Evolutionary conservation across 1,140 invertebrate species (phyloP), one percentile per base, ranked within the genome.

Genomic region (Papilio glaucus): DNA sequence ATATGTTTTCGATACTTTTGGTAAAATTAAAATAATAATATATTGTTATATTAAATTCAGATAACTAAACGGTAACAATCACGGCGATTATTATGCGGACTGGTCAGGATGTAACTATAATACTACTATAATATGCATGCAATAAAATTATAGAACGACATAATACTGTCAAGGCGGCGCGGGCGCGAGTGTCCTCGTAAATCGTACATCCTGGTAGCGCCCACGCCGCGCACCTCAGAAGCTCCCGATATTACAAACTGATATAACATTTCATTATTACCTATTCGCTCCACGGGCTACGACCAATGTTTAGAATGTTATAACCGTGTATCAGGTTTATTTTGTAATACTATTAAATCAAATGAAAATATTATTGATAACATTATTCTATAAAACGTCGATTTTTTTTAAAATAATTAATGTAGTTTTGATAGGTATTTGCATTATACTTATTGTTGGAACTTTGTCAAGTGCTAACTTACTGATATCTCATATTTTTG

Each of bases 181-280:
- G 76, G 78, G 77, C 79, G 80, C 74, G 77, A 71, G 74, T 71
- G 65, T 38, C 72, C 69, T 76, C 79, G 81, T 90, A 90, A 90
- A 90, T 90, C 81, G 73, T 82, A 76, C 45, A 15, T 68, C 71
- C 65, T 75, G 80, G 81, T 81, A 83, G 82, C 85, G 83, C 83
- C 86, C 81, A 90, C 86, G 84, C 83, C 77, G 86, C 86, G 82
- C 83, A 87, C 84, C 82, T 83, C 88, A 85, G 86, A 79, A 87
- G 88, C 87, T 75, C 73, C 77, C 81, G 84, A 84, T 83, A 86
- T 33, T 33, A 69, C 29, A 82, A 82, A 76, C 78, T 73, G 81
- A 77, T 77, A 81, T 84, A 85, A 85, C 74, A 77, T 71, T 79
- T 53, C 42, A 69, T 69, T 24, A 68, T 68, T 49, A 29, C 67